Evolutionary conservation across 2,888 invertebrate genomes (phyloP).

Genomic region (Sceliomorpha sp.): DNA sequence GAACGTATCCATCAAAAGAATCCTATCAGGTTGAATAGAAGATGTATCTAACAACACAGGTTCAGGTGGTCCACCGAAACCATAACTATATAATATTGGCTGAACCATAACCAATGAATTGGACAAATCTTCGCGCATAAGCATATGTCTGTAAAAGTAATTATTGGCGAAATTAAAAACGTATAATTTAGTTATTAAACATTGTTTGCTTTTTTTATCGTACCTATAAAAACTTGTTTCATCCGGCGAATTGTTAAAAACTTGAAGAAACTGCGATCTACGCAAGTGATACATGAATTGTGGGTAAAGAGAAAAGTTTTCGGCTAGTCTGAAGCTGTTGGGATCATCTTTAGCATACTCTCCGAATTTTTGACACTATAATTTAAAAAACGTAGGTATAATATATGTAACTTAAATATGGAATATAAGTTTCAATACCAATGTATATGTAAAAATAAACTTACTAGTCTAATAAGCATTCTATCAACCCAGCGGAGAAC

Average conservation of each 20-base stretch:
- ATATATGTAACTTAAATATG: no score
- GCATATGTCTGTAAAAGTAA: constrained; percentile 88
- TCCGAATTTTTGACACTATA: constrained; percentile 98
- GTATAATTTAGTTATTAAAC: no score
- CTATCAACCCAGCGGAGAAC: constrained; percentile 99
- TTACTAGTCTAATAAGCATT: constrained; percentile 96
- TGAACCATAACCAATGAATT: constrained; percentile 99
- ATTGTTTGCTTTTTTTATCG: constrained; percentile 6
- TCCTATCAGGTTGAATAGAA: constrained; percentile 97
- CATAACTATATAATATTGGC: constrained; percentile 98
- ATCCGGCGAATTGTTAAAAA: constrained; percentile 99
- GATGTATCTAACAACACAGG: constrained; percentile 98
- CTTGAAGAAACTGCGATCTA: constrained; percentile 98
- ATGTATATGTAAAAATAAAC: constrained; percentile 48
- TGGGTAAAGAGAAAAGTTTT: constrained; percentile 98
- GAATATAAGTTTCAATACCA: neutral
- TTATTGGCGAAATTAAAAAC: no score
- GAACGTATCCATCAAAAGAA: constrained; percentile 99
- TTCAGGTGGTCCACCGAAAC: constrained; percentile 98
- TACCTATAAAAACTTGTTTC: constrained; percentile 99
- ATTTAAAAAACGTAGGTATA: neutral
- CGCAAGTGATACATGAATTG: constrained; percentile 99
- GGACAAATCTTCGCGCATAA: constrained; percentile 97
- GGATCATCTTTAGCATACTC: constrained; percentile 99
- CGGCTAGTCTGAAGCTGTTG: constrained; percentile 95